phyloP scores from a whole-genome alignment of 1,140 invertebrate genomes.

The Berghia stephanieae region DNA sequence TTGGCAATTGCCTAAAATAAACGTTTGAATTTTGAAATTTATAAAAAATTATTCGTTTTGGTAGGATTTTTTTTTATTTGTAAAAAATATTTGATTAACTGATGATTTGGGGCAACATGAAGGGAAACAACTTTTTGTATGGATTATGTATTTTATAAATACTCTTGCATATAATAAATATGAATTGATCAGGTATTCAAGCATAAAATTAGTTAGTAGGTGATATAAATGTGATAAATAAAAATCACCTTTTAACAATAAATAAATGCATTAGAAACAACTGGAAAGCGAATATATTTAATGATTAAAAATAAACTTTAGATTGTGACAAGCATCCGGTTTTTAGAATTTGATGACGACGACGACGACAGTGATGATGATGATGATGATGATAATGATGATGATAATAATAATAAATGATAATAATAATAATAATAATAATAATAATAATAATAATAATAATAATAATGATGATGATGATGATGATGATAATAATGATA shows the following conservation, averaged over 20 bases:
- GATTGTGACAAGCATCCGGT: not conserved
- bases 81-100: not conserved
- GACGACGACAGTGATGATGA: constrained; percentile 22
- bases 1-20: too few relatives aligned
- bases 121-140: not conserved
- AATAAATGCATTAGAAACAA: not conserved
- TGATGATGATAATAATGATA: not conserved
- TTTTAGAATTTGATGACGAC: constrained; percentile 4
- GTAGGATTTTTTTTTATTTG: too few relatives aligned
- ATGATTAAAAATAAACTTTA: constrained; percentile 6
- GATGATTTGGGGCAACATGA: not conserved
- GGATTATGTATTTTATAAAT: not conserved
- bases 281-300: not conserved
- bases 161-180: not conserved
- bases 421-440: not conserved
- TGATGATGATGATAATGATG: constrained; percentile 20
- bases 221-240: too few relatives aligned
- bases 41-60: too few relatives aligned
- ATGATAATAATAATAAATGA: not conserved
- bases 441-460: not conserved
- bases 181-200: not conserved
- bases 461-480: not conserved
- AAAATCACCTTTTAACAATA: not conserved
- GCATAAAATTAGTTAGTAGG: too few relatives aligned
- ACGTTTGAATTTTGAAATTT: too few relatives aligned